Percentiles rank a stretch among this genome's conserved stretches.
These are phyloP conservation scores for Hippocampus guttulatus DNA, from an alignment of 2,113 vertebrate genomes.

Conservation along the genomic window DNA sequence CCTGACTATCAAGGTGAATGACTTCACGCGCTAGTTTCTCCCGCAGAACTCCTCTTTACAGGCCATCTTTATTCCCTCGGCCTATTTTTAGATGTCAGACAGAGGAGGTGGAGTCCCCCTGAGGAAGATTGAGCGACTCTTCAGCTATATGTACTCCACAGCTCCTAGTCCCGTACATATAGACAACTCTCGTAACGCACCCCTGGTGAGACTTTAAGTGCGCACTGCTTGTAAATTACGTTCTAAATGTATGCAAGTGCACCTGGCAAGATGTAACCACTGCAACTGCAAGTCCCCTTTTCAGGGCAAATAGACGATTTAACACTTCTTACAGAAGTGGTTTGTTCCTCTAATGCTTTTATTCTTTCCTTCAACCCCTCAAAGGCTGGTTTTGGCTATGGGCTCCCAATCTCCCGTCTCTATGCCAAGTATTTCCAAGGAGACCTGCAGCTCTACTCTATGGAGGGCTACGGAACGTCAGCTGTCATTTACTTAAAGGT, in stretches of 20 bases:
- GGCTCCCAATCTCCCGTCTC: slow-evolving; percentile 94
- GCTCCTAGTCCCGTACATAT: slow-evolving; percentile 81
- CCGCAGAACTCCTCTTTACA: background rate
- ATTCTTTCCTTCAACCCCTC: background rate
- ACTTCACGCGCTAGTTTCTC: background rate
- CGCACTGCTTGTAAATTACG: slow-evolving; percentile 20
- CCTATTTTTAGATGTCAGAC: slow-evolving; percentile 83
- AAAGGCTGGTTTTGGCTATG: slow-evolving; percentile 97
- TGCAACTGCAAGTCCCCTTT: too few relatives aligned
- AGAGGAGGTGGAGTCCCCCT: slow-evolving; percentile 91
- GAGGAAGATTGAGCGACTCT: slow-evolving; percentile 87
- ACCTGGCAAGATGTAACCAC: slow-evolving; percentile 12
- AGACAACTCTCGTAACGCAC: slow-evolving; percentile 82
- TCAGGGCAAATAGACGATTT: too few relatives aligned
- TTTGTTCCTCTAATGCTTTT: background rate
- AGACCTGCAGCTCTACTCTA: slow-evolving; percentile 92
- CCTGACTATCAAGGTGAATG: slow-evolving; percentile 90
- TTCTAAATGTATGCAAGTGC: slow-evolving; percentile 21
- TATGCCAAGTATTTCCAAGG: slow-evolving; percentile 98
- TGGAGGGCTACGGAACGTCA: slow-evolving; percentile 92
- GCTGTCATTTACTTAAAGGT: slow-evolving; percentile 97
- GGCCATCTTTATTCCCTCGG: slow-evolving; percentile 8
- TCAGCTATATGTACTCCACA: slow-evolving; percentile 96
- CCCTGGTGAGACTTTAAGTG: slow-evolving; percentile 77
- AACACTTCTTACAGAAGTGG: background rate